phyloP scores from a whole-genome alignment of 2,797 vertebrate genomes.

The Arnoldichthys spilopterus region DNA sequence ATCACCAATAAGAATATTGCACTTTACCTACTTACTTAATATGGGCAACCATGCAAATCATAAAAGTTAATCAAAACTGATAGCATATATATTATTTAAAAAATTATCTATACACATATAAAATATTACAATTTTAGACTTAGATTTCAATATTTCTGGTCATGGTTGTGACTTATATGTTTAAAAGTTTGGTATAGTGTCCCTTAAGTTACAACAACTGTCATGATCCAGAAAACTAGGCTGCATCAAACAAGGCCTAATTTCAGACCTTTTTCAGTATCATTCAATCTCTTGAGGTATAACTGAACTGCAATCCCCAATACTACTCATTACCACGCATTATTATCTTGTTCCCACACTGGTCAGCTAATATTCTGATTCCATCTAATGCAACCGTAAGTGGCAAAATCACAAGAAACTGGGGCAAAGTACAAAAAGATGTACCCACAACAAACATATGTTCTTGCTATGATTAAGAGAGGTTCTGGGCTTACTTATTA shows the following conservation, averaged over 20 bases:
- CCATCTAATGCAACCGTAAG: background rate
- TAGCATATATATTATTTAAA: background rate
- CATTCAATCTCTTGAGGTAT: background rate
- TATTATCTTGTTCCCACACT: background rate
- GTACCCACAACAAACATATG: background rate
- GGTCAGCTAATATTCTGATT: background rate
- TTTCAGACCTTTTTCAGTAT: background rate
- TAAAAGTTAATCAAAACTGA: background rate
- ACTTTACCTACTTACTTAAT: background rate
- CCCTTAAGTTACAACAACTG: background rate
- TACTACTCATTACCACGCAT: background rate
- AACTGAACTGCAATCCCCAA: background rate
- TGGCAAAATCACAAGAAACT: background rate
- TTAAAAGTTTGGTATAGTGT: background rate
- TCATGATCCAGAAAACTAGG: background rate
- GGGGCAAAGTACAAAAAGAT: background rate
- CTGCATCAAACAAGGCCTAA: conserved; percentile 3
- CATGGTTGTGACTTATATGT: background rate
- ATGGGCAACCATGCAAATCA: too few species aligned
- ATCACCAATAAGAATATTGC: background rate
- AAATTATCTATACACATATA: background rate
- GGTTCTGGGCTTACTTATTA: conserved; percentile 6
- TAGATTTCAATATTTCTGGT: background rate
- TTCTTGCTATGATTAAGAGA: background rate
- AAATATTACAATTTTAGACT: too few species aligned